Percentiles rank a stretch among this genome's conserved stretches.
These are phyloP conservation scores for Doryteuthis pealeii DNA, from an alignment of 1,140 invertebrate genomes.

Conservation along the genomic window DNA sequence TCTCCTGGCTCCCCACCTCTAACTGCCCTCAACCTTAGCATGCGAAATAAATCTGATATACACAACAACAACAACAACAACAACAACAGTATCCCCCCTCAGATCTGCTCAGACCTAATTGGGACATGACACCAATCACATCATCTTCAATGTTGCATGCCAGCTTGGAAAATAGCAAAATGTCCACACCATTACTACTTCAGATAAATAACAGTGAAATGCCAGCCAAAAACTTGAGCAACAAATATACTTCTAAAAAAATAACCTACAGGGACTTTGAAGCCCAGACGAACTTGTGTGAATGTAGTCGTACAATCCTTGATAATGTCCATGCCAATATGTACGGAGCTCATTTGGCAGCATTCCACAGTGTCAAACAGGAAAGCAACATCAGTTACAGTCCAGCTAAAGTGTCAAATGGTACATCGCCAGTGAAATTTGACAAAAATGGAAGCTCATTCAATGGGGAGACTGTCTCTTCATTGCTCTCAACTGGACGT, in stretches of 20 bases:
- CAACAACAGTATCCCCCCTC: background rate
- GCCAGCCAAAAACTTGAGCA: background rate
- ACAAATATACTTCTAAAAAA: background rate
- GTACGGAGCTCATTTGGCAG: constrained; percentile 6
- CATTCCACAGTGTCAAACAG: background rate
- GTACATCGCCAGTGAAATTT: constrained; percentile 7
- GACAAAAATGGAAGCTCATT: constrained; percentile 16
- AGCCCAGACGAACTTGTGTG: constrained; percentile 9
- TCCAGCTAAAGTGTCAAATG: constrained; percentile 6
- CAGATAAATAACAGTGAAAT: constrained; percentile 5
- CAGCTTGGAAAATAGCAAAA: background rate
- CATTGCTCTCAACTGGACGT: constrained; percentile 38
- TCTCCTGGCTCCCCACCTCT: constrained; percentile 33
- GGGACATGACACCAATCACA: background rate
- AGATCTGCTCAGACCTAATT: background rate
- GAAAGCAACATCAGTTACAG: background rate
- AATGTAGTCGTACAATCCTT: background rate
- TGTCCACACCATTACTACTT: constrained; percentile 9
- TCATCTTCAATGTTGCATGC: background rate
- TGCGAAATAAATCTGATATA: constrained; percentile 27
- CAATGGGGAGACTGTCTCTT: constrained; percentile 38
- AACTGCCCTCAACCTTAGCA: constrained; percentile 50
- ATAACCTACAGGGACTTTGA: background rate
- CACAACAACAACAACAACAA: too few relatives aligned
- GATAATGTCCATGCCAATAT: constrained; percentile 7